phyloP scores from a whole-genome alignment of 2,797 vertebrate species.

The Sorex maritimensis region DNA sequence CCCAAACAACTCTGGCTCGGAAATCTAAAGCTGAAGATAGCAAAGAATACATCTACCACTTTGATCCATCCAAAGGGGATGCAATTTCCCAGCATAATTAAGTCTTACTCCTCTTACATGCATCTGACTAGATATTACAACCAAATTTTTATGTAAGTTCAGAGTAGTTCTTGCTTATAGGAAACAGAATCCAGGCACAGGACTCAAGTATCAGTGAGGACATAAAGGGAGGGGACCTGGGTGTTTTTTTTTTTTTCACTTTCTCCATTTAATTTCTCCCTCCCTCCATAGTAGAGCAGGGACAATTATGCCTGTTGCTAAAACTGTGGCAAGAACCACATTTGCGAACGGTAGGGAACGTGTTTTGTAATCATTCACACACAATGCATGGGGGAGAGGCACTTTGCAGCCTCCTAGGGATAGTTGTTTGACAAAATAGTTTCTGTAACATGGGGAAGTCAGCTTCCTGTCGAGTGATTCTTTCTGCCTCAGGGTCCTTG shows the following conservation, averaged over 20 bases:
- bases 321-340: not conserved
- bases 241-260: not conserved
- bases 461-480: slow-evolving; percentile 26
- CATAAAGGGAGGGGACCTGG: not conserved
- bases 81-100: slow-evolving; percentile 59
- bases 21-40: slow-evolving; percentile 28
- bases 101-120: slow-evolving; percentile 37
- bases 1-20: slow-evolving; percentile 28
- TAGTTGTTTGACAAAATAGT: not conserved
- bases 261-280: not conserved
- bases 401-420: not conserved
- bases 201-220: not conserved
- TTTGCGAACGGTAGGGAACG: not conserved
- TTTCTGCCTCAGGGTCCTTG: not conserved
- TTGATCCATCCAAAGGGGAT: slow-evolving; percentile 42
- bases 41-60: slow-evolving; percentile 30
- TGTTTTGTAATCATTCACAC: slow-evolving; percentile 27
- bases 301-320: not conserved
- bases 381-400: not conserved
- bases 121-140: slow-evolving; percentile 61
- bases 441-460: not conserved
- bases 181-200: not conserved
- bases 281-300: not conserved
- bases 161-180: slow-evolving; percentile 11
- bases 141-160: slow-evolving; percentile 16